These are phyloP conservation scores for Brassicogethes aeneus DNA, from an alignment of 2,888 invertebrate species.

Conservation along the genomic window DNA sequence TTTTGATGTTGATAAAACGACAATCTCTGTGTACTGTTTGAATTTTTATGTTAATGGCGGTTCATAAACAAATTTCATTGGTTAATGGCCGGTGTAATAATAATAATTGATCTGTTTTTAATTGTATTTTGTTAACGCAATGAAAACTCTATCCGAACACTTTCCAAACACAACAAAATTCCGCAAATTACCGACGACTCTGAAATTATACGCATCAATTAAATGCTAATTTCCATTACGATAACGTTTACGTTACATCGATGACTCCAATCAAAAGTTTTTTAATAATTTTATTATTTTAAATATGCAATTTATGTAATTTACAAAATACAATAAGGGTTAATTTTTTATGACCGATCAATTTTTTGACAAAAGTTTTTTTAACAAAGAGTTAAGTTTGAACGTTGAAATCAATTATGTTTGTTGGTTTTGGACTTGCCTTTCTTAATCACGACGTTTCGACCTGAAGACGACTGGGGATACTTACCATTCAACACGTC, in stretches of 20 bases:
- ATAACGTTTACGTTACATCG: background rate
- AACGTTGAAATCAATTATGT: too few relatives aligned
- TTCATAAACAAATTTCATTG: constrained; percentile 3
- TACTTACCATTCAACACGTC: too few relatives aligned
- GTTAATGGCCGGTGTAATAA: constrained; percentile 7
- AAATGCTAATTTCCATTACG: constrained; percentile 1
- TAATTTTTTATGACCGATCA: too few relatives aligned
- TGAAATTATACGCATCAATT: constrained; percentile 3
- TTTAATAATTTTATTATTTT: too few relatives aligned
- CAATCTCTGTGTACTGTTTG: constrained; percentile 3
- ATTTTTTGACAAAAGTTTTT: too few relatives aligned
- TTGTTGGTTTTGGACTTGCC: too few relatives aligned
- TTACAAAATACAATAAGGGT: too few relatives aligned
- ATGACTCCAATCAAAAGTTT: too few relatives aligned
- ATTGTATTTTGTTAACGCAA: constrained; percentile 15
- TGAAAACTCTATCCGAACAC: constrained; percentile 1
- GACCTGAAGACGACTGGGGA: too few relatives aligned
- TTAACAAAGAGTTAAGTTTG: too few relatives aligned
- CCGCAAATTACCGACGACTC: background rate
- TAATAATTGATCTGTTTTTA: constrained; percentile 19
- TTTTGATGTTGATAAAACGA: constrained; percentile 3
- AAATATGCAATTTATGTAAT: too few relatives aligned
- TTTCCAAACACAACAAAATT: background rate
- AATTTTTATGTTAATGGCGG: constrained; percentile 3
- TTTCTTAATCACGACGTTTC: too few relatives aligned